Base-by-base conservation (phyloP, 2,888 invertebrate genomes). In the Conchocele bisecta region DNA sequence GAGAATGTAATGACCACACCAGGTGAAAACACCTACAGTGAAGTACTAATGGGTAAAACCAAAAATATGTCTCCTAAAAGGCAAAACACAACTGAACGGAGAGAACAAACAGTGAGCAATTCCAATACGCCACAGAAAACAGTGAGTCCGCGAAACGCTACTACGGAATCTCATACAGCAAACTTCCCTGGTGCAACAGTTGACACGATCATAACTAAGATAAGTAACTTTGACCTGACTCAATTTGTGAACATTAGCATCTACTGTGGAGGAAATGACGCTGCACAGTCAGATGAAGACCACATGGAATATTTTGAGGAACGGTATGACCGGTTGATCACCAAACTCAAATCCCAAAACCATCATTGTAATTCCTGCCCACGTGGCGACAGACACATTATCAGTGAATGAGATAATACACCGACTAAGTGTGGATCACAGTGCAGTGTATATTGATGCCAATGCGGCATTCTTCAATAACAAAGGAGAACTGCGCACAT, bases 241-340 rank as follows among this genome's bases (percentile, higher is more conserved):
- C n/a, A n/a, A 20, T 42, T 42, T n/a, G 42, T 20, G 9, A 42
- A 42, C n/a, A 42, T 42, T 42, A 42, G n/a, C 7, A 42, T 42
- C 22, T 42, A 42, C 22, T 17, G n/a, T 17, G n/a, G 17, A 6
- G 42, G 42, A 9, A 42, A 42, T 42, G 42, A 42, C 22, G 42
- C 42, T n/a, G 6, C 42, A 42, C 42, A 42, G 22, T n/a, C n/a
- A n/a, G n/a, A n/a, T n/a, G 22, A 42, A 9, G 22, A n/a, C 7
- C 17, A 42, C n/a, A 42, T n/a, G 22, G 42, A 42, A 42, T 42
- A 42, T 42, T 20, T 42, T 42, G 42, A 42, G 22, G 42, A 42
- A 42, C n/a, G 22, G n/a, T 42, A 42, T n/a, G 42, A 42, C n/a
- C 42, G 22, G 22, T n/a, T 42, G 22, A n/a, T 42, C n/a, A 42